Base-by-base conservation (phyloP, 2,888 invertebrate species). In the Drosophila eohydei region DNA sequence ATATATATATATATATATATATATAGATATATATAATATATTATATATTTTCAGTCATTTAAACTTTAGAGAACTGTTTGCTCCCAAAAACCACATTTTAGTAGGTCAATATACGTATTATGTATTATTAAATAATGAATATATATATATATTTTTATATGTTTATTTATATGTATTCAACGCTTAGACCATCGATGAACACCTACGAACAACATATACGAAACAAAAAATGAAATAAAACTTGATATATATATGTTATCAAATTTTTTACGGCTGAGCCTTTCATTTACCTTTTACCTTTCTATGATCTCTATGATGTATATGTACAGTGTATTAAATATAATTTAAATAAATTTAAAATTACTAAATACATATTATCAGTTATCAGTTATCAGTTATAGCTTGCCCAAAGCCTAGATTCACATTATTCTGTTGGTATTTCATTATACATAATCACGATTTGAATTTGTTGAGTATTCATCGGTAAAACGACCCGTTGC, bases 371-470 rank as follows among this genome's bases (percentile, higher is more conserved):
- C 11, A 21, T 52, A 16, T 44, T 8, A 1, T 41, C 9, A n/a
- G 48, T 26, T 57, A 21, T 41, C 34, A 11, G 48, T 44, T 48
- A 44, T 50, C n/a, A 52, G 28, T 48, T 44, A 43, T 55, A 12
- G 59, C 46, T 65, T 71, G 54, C 68, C 78, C 62, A 71, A 71
- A 62, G 41, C 54, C 51, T 43, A 51, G 26, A 28, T 48, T 56
- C 21, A 55, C 3, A 38, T 8, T 51, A 34, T 55, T 60, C 30
- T 54, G 14, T 28, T 38, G 11, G 30, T 65, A 60, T 84, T 90
- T 92, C 89, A 92, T 89, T 92, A 91, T 71, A 92, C 92, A 75
- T 91, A 92, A 73, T 92, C 92, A 44, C 92, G 91, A 71, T 78
- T 92, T 6, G 88, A 83, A 74, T 80, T 91, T 7, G 83, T 77